Evolutionary conservation across 2,888 invertebrate species (phyloP).

Genomic region (Trachelus iudaicus): DNA sequence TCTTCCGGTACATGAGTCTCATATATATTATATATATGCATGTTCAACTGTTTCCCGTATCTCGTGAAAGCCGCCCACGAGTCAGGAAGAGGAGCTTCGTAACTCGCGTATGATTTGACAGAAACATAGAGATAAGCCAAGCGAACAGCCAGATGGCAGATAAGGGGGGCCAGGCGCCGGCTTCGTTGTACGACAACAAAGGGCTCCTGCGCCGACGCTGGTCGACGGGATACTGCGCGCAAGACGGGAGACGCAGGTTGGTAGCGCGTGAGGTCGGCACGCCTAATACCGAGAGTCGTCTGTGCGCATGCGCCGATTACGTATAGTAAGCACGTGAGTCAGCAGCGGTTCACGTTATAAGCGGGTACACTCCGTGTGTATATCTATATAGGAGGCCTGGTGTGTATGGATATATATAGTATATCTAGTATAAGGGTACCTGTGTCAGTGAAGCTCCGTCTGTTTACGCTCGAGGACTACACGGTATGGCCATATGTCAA

Average conservation of each 20-base stretch:
- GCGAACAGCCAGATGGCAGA: slow-evolving; percentile 24
- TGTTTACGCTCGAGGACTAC: slow-evolving; percentile 39
- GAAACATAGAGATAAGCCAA: slow-evolving; percentile 48
- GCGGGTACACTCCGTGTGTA: background rate
- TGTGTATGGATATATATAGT: slow-evolving; percentile 3
- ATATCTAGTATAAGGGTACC: too few species aligned
- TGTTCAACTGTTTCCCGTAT: background rate
- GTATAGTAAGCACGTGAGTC: slow-evolving; percentile 5
- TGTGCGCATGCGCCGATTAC: background rate
- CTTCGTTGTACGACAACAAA: background rate
- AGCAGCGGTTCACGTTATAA: background rate
- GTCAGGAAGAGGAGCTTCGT: slow-evolving; percentile 11
- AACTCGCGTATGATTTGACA: slow-evolving; percentile 46
- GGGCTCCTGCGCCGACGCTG: background rate
- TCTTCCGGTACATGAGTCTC: background rate
- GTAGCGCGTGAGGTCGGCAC: background rate
- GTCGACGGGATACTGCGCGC: background rate
- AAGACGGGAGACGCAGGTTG: background rate
- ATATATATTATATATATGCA: background rate
- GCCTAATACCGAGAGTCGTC: background rate
- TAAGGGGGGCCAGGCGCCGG: background rate
- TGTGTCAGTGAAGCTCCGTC: slow-evolving; percentile 7
- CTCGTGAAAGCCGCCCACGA: background rate
- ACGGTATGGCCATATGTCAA: slow-evolving; percentile 38
- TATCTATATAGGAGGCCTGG: background rate